Conservation (phyloP, 2,797 vertebrate genomes). For the Sarcoramphus papa region DNA sequence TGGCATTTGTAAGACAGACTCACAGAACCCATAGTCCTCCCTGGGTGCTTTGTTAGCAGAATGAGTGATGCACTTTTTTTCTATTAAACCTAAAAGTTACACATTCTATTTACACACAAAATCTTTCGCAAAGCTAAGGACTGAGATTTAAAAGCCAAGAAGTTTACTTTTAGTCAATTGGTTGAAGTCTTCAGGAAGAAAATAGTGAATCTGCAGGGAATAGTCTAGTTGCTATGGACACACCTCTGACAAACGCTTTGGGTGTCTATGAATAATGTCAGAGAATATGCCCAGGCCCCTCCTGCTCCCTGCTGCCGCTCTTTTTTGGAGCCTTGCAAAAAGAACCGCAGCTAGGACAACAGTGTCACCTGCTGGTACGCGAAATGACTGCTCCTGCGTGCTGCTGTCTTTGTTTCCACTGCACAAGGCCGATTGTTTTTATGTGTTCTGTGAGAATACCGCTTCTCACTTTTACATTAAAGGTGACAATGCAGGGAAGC, state of each 20-base stretch:
- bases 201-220: fast-evolving
- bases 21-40: background rate
- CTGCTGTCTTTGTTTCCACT: too few species aligned
- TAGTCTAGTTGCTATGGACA: fast-evolving
- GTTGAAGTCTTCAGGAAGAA: too few species aligned
- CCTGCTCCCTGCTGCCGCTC: background rate
- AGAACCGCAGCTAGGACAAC: background rate
- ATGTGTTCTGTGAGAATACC: background rate
- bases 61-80: background rate
- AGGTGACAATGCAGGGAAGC: background rate
- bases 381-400: background rate
- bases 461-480: background rate
- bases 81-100: background rate
- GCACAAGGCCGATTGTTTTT: fast-evolving
- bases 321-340: background rate
- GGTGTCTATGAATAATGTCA: background rate
- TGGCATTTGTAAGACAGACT: background rate
- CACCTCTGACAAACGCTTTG: too few species aligned
- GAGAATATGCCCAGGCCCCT: too few species aligned
- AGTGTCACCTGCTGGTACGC: background rate
- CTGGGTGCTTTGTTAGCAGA: background rate
- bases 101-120: background rate
- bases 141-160: background rate
- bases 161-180: fast-evolving
- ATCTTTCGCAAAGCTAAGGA: background rate